Evolutionary conservation across 2,797 vertebrate species (phyloP).

Genomic region (Coregonus sp.): DNA sequence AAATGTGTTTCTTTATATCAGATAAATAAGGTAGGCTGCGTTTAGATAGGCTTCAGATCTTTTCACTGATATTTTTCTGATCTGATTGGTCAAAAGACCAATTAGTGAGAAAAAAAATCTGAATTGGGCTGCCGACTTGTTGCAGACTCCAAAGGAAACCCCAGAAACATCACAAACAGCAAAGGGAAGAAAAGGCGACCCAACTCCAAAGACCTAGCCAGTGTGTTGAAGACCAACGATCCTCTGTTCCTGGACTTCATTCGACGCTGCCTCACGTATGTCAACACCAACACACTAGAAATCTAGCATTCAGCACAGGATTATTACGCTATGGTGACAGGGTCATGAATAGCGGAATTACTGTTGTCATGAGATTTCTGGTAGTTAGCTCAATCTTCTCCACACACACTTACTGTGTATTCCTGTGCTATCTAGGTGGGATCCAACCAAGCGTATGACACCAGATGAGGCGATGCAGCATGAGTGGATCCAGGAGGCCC

Average conservation of each 20-base stretch:
- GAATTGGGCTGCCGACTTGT: neutral
- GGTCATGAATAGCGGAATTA: neutral
- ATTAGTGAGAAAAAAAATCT: no score
- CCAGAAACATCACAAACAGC: constrained; percentile 86
- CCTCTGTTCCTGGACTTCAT: constrained; percentile 88
- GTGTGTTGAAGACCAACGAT: constrained; percentile 84
- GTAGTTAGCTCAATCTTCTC: neutral
- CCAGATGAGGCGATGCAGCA: constrained; percentile 89
- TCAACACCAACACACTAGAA: constrained; percentile 23
- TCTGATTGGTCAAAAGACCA: no score
- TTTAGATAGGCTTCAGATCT: no score
- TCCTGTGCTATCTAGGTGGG: constrained; percentile 75
- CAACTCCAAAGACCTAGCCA: constrained; percentile 84
- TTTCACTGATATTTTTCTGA: no score
- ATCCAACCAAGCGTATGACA: constrained; percentile 88
- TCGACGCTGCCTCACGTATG: constrained; percentile 86
- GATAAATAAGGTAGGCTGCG: neutral
- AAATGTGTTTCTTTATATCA: neutral
- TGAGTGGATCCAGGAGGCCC: constrained; percentile 87
- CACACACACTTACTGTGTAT: neutral
- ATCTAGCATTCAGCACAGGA: neutral
- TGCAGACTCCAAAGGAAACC: constrained; percentile 90
- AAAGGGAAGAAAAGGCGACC: constrained; percentile 88
- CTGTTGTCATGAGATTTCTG: neutral
- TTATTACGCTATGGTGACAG: neutral